These are phyloP conservation scores for Chelonia mydas DNA, from an alignment of 2,797 vertebrate species.

Conservation along the genomic window DNA sequence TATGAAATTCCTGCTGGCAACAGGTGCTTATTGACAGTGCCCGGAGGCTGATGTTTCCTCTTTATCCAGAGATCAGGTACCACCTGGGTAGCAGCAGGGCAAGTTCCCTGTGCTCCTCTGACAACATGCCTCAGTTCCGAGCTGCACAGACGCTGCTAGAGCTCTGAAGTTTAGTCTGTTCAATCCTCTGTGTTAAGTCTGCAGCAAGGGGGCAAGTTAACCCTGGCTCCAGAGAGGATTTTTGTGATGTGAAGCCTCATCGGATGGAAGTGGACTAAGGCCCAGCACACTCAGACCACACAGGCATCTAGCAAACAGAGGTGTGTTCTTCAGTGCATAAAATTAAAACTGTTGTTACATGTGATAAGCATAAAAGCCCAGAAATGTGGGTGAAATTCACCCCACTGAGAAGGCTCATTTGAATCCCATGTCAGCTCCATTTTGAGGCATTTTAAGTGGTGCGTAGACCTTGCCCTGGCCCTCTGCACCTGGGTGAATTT, in stretches of 20 bases:
- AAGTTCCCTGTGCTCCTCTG: background rate
- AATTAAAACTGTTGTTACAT: background rate
- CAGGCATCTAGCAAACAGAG: background rate
- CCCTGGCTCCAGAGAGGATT: background rate
- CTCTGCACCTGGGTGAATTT: background rate
- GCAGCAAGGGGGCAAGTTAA: background rate
- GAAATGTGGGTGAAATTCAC: fast-evolving
- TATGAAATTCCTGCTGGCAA: background rate
- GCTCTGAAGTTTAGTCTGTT: background rate
- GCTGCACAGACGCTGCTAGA: background rate
- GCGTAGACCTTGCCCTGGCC: background rate
- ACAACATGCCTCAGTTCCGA: background rate
- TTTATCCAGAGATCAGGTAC: background rate
- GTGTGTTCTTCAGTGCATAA: background rate
- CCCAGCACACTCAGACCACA: background rate
- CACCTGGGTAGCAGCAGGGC: background rate
- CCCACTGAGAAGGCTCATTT: background rate
- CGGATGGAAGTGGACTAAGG: background rate
- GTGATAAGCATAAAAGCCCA: background rate
- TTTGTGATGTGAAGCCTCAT: background rate
- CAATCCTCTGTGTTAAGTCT: background rate
- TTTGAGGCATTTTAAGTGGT: fast-evolving
- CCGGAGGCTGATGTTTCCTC: background rate
- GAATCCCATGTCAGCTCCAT: fast-evolving
- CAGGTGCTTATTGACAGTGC: background rate